Evolutionary conservation across 1,140 invertebrate species (phyloP), one percentile per base, ranked within the genome.

Genomic region (Zaprionus nigranus): DNA sequence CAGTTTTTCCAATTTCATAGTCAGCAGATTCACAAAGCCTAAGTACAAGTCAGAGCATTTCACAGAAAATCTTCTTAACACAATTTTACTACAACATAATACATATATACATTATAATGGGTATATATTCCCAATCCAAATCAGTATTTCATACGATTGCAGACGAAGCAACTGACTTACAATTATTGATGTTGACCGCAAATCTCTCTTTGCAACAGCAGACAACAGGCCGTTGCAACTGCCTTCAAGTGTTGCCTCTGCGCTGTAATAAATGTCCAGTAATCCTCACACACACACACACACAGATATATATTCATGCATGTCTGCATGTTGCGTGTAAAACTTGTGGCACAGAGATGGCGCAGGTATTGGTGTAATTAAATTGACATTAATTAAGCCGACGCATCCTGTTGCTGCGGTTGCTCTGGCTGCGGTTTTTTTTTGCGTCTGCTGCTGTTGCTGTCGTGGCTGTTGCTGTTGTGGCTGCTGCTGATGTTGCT

Each of bases 341-440:
- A 6, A 38, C 30, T 26, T 40, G 26, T 49, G 43, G 53, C 26
- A 20, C 38, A 15, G 5, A 26, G 53, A 13, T 53, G 15, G 17
- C 22, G 13, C 24, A 17, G 58, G 36, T 74, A 34, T 59, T 76
- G 56, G 70, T 74, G 84, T 84, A 87, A 87, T 87, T 88, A 88
- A 84, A 88, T 87, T 87, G 84, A 79, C 81, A 88, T 87, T 88
- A 87, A 87, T 87, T 87, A 87, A 88, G 87, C 81, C 78, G 74
- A 70, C 75, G 85, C 65, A 67, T 53, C 77, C 68, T 77, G 78
- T 40, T 66, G 68, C 63, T 49, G 74, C 34, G 36, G 61, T 43
- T 64, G 71, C 57, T 60, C 60, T 17, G 22, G 22, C 43, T 58
- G 81, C 46, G 40, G 68, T 56, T 24, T 53, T 38, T 54, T 24